phyloP scores from a whole-genome alignment of 2,888 invertebrate species.

The Catonia carolina region DNA sequence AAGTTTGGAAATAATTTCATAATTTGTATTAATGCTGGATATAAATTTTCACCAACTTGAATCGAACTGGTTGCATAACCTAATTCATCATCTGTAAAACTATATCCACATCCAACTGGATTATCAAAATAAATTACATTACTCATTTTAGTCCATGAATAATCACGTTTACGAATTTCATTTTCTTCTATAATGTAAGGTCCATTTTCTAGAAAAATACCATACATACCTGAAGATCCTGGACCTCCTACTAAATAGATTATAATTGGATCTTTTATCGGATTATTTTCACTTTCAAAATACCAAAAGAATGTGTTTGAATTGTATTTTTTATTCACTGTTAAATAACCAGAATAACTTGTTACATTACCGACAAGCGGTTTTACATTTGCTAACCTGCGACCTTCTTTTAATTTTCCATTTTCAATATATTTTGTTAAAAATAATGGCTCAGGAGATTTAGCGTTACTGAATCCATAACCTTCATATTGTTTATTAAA shows the following conservation, averaged over 20 bases:
- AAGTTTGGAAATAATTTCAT: constrained; percentile 73
- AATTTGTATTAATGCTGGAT: constrained; percentile 69
- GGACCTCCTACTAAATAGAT: constrained; percentile 85
- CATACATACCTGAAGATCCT: constrained; percentile 69
- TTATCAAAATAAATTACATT: too few relatives aligned
- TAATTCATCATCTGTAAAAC: too few relatives aligned
- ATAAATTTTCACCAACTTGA: constrained; percentile 56
- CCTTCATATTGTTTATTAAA: too few relatives aligned
- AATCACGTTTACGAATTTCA: too few relatives aligned
- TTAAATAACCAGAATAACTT: constrained; percentile 57
- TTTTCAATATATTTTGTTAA: constrained; percentile 42
- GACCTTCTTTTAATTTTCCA: constrained; percentile 40
- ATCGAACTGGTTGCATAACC: constrained; percentile 44
- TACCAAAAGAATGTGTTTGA: constrained; percentile 49
- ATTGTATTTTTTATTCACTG: constrained; percentile 49
- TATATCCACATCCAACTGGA: too few relatives aligned
- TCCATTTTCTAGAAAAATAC: constrained; percentile 77
- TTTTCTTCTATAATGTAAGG: too few relatives aligned
- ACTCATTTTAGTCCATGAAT: too few relatives aligned
- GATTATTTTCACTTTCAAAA: constrained; percentile 42
- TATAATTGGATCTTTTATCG: constrained; percentile 54
- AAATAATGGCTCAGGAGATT: constrained; percentile 41
- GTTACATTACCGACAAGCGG: constrained; percentile 35
- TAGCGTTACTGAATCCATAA: too few relatives aligned
- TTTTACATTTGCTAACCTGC: constrained; percentile 21